Percentiles rank a stretch among this genome's conserved stretches.
Evolutionary conservation across 30 jellyfish, hydroid and myxozoan species (phyloP).

Genomic region (Turritopsis dohrnii): DNA sequence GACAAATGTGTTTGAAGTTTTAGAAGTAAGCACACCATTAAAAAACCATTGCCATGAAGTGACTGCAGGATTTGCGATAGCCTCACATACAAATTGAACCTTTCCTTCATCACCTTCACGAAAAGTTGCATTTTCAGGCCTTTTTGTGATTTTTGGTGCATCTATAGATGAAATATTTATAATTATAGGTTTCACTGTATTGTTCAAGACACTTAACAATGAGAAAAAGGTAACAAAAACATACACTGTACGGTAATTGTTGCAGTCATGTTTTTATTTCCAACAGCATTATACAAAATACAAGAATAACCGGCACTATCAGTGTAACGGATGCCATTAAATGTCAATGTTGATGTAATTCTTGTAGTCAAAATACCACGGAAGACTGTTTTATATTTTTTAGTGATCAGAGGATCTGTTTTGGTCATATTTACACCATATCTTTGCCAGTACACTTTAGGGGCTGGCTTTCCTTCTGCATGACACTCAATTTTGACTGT

Average conservation of each 20-base stretch:
- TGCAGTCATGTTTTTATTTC: constrained; percentile 15
- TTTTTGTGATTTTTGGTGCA: constrained; percentile 51
- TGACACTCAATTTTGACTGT: constrained; percentile 23
- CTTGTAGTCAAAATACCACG: not conserved
- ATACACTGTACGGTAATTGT: constrained; percentile 23
- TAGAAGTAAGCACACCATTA: constrained; percentile 3
- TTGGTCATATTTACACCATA: constrained; percentile 30
- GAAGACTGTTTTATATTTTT: not conserved
- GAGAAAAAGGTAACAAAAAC: not conserved
- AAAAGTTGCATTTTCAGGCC: constrained; percentile 51
- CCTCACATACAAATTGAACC: constrained; percentile 53
- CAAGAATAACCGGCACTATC: constrained; percentile 70
- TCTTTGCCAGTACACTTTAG: constrained; percentile 46
- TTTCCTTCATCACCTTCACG: constrained; percentile 43
- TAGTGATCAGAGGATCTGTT: constrained; percentile 4
- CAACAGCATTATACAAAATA: constrained; percentile 56
- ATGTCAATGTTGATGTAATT: constrained; percentile 11
- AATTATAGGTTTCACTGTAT: not conserved
- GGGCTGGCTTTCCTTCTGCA: constrained; percentile 36
- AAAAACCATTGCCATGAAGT: constrained; percentile 34
- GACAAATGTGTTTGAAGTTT: constrained; percentile 14
- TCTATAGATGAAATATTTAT: constrained; percentile 18
- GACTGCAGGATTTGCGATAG: constrained; percentile 62
- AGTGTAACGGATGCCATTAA: constrained; percentile 33
- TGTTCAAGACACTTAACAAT: not conserved